Conservation (phyloP, 1,140 invertebrate genomes). For the Steinernema khuongi region DNA sequence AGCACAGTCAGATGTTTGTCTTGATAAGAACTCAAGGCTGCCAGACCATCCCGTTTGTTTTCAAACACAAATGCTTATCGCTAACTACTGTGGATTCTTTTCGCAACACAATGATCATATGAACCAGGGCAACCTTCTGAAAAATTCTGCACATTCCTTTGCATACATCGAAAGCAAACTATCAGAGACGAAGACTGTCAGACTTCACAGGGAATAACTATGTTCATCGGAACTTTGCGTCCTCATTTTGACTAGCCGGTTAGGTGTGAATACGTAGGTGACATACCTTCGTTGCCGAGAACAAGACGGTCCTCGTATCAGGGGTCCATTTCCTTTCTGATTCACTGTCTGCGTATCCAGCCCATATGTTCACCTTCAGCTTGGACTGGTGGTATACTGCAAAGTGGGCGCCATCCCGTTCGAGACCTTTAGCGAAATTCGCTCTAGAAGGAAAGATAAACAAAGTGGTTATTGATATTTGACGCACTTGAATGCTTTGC, state of each 20-base stretch:
- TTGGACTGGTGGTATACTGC: constrained; percentile 51
- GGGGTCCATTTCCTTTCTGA: constrained; percentile 36
- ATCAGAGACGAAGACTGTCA: not conserved
- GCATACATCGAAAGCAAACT: no score
- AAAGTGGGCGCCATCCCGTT: constrained; percentile 56
- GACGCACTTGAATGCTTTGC: not conserved
- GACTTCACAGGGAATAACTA: no score
- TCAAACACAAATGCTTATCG: no score
- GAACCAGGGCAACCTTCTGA: no score
- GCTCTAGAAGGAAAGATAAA: constrained; percentile 25
- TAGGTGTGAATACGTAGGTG: not conserved
- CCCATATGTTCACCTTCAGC: constrained; percentile 59
- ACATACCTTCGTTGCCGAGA: constrained; percentile 47
- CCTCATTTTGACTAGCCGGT: constrained; percentile 5
- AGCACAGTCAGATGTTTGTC: not conserved
- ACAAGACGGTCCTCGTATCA: constrained; percentile 43
- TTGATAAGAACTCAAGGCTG: not conserved
- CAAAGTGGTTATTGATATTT: not conserved
- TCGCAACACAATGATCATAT: no score
- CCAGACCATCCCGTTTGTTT: no score
- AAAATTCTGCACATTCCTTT: no score
- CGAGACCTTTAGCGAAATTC: constrained; percentile 44
- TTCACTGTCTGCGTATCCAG: constrained; percentile 57
- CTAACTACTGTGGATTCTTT: no score
- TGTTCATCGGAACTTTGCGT: constrained; percentile 18